Evolutionary conservation across 2,113 vertebrate genomes (phyloP).

Genomic region (Callionymus lyra): DNA sequence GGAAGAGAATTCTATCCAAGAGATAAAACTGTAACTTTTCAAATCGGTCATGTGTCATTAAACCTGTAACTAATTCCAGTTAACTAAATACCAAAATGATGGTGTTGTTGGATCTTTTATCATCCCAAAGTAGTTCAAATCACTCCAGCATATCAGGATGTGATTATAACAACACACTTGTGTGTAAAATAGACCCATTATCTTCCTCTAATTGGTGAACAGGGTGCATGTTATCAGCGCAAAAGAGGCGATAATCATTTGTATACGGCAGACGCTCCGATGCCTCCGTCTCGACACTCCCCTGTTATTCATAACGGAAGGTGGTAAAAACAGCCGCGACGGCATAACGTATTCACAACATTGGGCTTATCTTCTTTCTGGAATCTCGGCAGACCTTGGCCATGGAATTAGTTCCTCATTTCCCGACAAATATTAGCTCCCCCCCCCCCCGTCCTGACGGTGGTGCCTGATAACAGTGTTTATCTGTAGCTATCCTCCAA

Average conservation of each 20-base stretch:
- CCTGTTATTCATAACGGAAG: constrained; percentile 49
- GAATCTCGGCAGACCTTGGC: constrained; percentile 51
- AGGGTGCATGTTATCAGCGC: constrained; percentile 51
- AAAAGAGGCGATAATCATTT: constrained; percentile 41
- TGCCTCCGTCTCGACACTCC: constrained; percentile 33
- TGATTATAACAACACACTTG: constrained; percentile 72
- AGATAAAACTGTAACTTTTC: too few species aligned
- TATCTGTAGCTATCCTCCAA: constrained; percentile 42
- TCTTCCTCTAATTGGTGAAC: constrained; percentile 61
- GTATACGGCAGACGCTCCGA: constrained; percentile 37
- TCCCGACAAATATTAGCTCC: constrained; percentile 57
- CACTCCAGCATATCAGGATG: constrained; percentile 62
- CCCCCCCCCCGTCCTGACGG: constrained; percentile 37
- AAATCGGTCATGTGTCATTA: neutral
- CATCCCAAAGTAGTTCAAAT: constrained; percentile 58
- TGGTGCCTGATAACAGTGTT: constrained; percentile 51
- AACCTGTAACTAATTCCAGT: constrained; percentile 12
- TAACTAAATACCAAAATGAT: constrained; percentile 22
- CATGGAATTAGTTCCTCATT: constrained; percentile 54
- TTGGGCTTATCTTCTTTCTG: constrained; percentile 37
- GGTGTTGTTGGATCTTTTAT: constrained; percentile 44
- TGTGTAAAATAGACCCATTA: constrained; percentile 74
- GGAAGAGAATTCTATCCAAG: too few species aligned
- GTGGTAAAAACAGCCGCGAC: constrained; percentile 38
- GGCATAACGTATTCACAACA: constrained; percentile 53